A percentile compares a stretch with the other conserved stretches of the same genome.
These are phyloP conservation scores for Watsonalla cultraria DNA, from an alignment of 2,888 invertebrate species.

Conservation along the genomic window DNA sequence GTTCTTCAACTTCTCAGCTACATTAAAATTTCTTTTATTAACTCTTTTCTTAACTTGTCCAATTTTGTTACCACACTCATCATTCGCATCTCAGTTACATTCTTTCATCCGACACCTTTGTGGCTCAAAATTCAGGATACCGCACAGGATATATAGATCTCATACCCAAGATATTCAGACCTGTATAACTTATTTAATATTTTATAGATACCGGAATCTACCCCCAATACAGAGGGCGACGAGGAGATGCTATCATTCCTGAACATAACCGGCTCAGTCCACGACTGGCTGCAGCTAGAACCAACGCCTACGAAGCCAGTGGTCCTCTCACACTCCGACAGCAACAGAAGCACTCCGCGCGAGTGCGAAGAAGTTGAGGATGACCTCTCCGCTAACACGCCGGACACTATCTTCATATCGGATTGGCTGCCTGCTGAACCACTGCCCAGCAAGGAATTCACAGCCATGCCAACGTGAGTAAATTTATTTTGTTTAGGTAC, in stretches of 20 bases:
- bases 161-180: too few species aligned
- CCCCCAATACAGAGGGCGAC: conserved; percentile 18
- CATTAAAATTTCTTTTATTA: too few species aligned
- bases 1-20: too few species aligned
- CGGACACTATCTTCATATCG: conserved; percentile 50
- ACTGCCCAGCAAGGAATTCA: conserved; percentile 72
- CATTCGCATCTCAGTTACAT: too few species aligned
- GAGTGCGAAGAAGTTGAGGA: conserved; percentile 18
- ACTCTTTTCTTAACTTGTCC: too few species aligned
- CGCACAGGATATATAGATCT: too few species aligned
- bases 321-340: conserved; percentile 17
- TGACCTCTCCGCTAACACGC: conserved; percentile 11
- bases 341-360: conserved; percentile 10
- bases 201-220: conserved; percentile 10
- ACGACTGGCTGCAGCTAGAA: conserved; percentile 61
- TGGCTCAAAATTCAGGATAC: too few species aligned
- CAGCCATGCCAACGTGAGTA: conserved; percentile 81
- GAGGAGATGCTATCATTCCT: conserved; percentile 54
- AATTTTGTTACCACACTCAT: too few species aligned
- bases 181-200: conserved; percentile 2
- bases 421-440: conserved; percentile 81
- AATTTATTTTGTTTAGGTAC: conserved; percentile 32
- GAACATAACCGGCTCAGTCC: conserved; percentile 55
- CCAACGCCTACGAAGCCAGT: conserved; percentile 43
- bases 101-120: too few species aligned